Base-by-base conservation (phyloP, 2,113 vertebrate species). In the Erpornis zantholeuca region DNA sequence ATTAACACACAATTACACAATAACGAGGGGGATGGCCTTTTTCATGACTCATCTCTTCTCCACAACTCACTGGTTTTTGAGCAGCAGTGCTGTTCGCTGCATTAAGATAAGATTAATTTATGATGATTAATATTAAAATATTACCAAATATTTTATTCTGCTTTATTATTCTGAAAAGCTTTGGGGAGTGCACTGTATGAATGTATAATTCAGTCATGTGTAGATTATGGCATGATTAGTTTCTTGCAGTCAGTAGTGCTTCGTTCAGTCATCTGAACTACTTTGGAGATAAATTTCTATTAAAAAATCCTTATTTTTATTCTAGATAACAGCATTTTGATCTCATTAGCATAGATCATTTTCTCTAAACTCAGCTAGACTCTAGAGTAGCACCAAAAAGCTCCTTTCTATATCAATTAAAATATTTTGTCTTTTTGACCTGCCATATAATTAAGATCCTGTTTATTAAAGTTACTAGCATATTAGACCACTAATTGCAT, bases 401-500 rank as follows among this genome's bases (percentile, higher is more conserved):
- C 88, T 97, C 75, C 47, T 92, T 95, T 98, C 86, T 89, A 80
- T 91, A 96, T 95, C 49, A 96, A 84, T 96, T 94, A 97, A 95
- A 94, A 96, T 95, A 88, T 87, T 97, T 96, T 94, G 71, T 93
- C 86, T 88, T 92, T 91, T 79, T 96, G 92, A 96, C 82, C 92
- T 95, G 81, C 53, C 72, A 29, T 90, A 86, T 95, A 97, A 98
- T 98, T 98, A 98, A 96, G 87, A 97, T 94, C 73, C 75, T 82
- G 84, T 96, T 98, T 95, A 96, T 94, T 95, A 91, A 97, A 98
- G 95, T 97, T 97, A 94, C 93, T 94, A 97, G 71, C 92, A 82
- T 97, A 97, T 97, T 97, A 97, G 81, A 96, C 89, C 91, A 79
- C 85, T 98, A 97, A 98, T 97, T 98, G 84, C 92, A 97, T 98